Conservation (phyloP, 92 coral and sea anemone species). For the Meandrina meandrites region DNA sequence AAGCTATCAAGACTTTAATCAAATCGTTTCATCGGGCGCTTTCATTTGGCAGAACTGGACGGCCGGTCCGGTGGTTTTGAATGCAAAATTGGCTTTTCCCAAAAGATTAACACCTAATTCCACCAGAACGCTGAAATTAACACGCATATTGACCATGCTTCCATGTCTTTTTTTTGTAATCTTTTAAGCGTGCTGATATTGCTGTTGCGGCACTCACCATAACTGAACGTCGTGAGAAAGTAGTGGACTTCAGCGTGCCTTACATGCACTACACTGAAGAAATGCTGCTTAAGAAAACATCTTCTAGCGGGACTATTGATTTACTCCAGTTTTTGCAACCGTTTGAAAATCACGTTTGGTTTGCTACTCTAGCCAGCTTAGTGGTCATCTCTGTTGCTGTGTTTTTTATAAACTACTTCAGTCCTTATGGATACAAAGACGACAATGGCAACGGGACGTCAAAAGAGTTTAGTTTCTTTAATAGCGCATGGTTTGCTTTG, state of each 20-base stretch:
- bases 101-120: no score
- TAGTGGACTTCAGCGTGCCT: slow-evolving; percentile 47
- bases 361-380: slow-evolving; percentile 42
- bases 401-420: slow-evolving; percentile 60
- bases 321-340: slow-evolving; percentile 70
- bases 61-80: no score
- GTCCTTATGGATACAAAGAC: slow-evolving; percentile 71
- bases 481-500: slow-evolving; percentile 72
- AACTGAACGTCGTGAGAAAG: slow-evolving; percentile 47
- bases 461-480: slow-evolving; percentile 58
- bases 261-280: slow-evolving; percentile 64
- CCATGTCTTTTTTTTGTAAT: no score
- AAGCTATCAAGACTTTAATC: no score
- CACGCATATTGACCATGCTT: background rate
- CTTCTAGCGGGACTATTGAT: slow-evolving; percentile 20
- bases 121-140: no score
- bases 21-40: no score
- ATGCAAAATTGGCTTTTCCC: no score
- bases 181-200: slow-evolving; percentile 61
- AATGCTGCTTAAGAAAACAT: slow-evolving; percentile 49
- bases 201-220: slow-evolving; percentile 61
- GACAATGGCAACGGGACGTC: slow-evolving; percentile 42
- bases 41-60: no score
- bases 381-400: slow-evolving; percentile 45
- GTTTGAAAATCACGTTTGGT: slow-evolving; percentile 63